Base-by-base conservation (phyloP, 2,888 invertebrate species). In the Stenichneumon culpator region DNA sequence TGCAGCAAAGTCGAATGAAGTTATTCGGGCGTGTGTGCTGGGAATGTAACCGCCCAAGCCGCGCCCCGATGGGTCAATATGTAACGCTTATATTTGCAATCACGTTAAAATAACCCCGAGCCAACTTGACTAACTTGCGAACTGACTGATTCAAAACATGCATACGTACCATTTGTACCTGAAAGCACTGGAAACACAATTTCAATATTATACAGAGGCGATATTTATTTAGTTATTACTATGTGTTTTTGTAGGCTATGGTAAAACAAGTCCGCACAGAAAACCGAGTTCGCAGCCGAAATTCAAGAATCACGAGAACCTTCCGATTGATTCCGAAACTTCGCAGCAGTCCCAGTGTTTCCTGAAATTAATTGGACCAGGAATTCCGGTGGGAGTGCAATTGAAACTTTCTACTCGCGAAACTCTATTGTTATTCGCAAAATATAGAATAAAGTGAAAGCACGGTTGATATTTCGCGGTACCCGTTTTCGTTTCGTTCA, bases 301-400 rank as follows among this genome's bases (percentile, higher is more conserved):
- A 36, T 36, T 57, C 70, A 57, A 78, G 57, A 28, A 44, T 65
- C 39, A 28, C 69, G 69, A 77, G 68, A 36, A 54, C 16, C 52
- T 72, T 44, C 16, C 79, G 54, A 83, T 80, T 39, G 79, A 83
- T 77, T 83, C 68, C 32, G 22, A 65, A 80, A 44, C 39, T 72
- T 60, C 36, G 47, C n/a, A 44, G 9, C 47, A 19, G 0, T 54
- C 54, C 9, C 36, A 25, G 74, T 52, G 28, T 78, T 74, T n/a
- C 47, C 44, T 19, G 11, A 78, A 84, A 81, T 84, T 81, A 81
- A 84, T 84, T 84, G 81, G 60, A 81, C 67, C 47, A n/a, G n/a
- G 39, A 54, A 36, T 50, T n/a, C 19, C 63, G 73, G 60, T n/a
- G 50, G 16, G 84, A 36, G 54, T 69, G 68, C 14, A 78, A 84